A percentile compares a stretch with the other conserved stretches of the same genome.
These are phyloP conservation scores for Okamejei kenojei DNA, from an alignment of 2,797 vertebrate species.

Conservation along the genomic window DNA sequence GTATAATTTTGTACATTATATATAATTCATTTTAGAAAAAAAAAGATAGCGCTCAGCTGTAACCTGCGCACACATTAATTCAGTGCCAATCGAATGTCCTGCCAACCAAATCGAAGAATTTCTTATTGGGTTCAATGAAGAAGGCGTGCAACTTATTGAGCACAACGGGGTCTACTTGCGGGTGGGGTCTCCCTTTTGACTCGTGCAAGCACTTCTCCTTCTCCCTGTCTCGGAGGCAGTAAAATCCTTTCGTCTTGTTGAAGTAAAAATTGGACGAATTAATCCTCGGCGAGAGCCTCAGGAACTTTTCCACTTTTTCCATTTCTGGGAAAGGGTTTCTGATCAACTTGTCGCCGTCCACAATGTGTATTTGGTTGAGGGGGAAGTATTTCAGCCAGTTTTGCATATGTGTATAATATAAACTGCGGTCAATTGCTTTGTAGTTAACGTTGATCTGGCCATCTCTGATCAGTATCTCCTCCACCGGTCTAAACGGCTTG, in stretches of 20 bases:
- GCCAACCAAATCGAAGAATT: constrained; percentile 85
- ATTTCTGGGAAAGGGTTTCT: constrained; percentile 84
- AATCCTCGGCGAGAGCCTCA: constrained; percentile 78
- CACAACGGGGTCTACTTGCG: constrained; percentile 68
- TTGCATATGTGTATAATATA: constrained; percentile 83
- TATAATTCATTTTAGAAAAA: background rate
- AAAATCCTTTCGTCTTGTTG: constrained; percentile 93
- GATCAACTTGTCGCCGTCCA: constrained; percentile 86
- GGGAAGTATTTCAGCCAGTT: constrained; percentile 87
- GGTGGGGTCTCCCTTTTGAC: constrained; percentile 87
- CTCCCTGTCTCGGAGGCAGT: constrained; percentile 80
- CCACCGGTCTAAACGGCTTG: constrained; percentile 79
- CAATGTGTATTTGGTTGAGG: constrained; percentile 72
- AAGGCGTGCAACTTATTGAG: constrained; percentile 78
- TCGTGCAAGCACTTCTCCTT: constrained; percentile 86
- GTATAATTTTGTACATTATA: constrained; percentile 21
- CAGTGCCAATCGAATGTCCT: constrained; percentile 88
- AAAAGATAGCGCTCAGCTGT: background rate
- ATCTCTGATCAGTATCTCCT: constrained; percentile 75
- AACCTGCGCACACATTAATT: constrained; percentile 40
- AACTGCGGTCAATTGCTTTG: constrained; percentile 89
- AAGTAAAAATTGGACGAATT: constrained; percentile 92
- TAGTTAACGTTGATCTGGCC: constrained; percentile 80
- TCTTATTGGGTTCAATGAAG: constrained; percentile 85
- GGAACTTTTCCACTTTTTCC: constrained; percentile 80